Percentiles rank a stretch among this genome's conserved stretches.
These are phyloP conservation scores for Pristionchus entomophagus DNA, from an alignment of 2,888 invertebrate species.

Conservation along the genomic window DNA sequence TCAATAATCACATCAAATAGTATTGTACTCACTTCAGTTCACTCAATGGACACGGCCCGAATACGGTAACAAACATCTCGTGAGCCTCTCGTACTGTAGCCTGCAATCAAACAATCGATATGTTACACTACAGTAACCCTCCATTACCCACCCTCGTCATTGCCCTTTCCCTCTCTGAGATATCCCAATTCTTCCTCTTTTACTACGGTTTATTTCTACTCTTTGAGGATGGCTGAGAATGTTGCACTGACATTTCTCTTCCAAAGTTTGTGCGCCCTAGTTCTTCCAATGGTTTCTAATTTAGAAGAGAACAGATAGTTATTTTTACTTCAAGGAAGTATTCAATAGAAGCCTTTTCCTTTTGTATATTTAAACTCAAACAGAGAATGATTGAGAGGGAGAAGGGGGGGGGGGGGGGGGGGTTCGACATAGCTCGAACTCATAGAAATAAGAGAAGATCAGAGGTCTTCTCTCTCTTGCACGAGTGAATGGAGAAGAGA, in stretches of 20 bases:
- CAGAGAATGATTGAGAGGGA: not conserved
- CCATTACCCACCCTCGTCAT: not conserved
- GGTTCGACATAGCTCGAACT: not conserved
- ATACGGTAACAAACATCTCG: slow-evolving; percentile 49
- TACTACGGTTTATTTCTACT: not conserved
- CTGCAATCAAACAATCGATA: slow-evolving; percentile 16
- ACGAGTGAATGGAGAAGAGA: not conserved
- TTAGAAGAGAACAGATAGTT: too few relatives aligned
- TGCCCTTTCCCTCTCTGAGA: not conserved
- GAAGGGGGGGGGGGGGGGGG: not conserved
- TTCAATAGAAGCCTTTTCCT: not conserved
- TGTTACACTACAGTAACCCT: not conserved
- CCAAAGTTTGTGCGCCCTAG: not conserved
- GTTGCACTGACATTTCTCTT: not conserved
- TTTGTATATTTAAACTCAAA: slow-evolving; percentile 27
- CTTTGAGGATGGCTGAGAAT: not conserved
- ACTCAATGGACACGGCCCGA: not conserved
- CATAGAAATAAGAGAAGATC: slow-evolving; percentile 35
- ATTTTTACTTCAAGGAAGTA: too few relatives aligned
- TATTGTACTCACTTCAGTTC: not conserved
- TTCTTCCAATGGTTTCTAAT: too few relatives aligned
- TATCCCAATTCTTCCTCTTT: not conserved
- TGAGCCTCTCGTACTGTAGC: slow-evolving; percentile 47
- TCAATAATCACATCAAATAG: not conserved
- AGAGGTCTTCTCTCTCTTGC: slow-evolving; percentile 19